Evolutionary conservation across 1,140 invertebrate genomes (phyloP).

Genomic region (Euglossa dilemma): DNA sequence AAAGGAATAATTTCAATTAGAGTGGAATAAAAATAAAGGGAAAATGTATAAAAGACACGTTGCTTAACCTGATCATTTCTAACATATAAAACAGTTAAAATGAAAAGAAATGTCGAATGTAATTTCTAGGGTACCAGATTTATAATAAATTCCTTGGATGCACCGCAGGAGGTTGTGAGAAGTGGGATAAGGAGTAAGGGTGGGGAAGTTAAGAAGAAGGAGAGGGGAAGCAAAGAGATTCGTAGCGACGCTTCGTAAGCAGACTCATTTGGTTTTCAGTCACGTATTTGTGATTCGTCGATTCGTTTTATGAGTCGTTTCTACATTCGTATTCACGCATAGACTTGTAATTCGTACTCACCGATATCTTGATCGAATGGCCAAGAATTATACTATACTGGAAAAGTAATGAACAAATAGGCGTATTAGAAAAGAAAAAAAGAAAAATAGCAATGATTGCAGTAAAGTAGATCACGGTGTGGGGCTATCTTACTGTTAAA

Average conservation of each 20-base stretch:
- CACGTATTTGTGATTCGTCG: slow-evolving; percentile 46
- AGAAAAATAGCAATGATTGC: neutral
- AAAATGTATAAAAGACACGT: neutral
- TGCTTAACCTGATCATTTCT: neutral
- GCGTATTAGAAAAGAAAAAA: neutral
- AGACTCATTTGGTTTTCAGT: slow-evolving; percentile 52
- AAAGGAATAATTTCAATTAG: neutral
- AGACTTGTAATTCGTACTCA: neutral
- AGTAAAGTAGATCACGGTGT: slow-evolving; percentile 41
- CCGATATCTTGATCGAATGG: neutral
- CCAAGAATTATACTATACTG: neutral
- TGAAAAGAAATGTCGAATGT: neutral
- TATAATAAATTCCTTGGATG: slow-evolving; percentile 32
- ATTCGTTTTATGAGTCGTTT: slow-evolving; percentile 19
- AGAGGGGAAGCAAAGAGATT: slow-evolving; percentile 25
- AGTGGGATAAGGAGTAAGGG: slow-evolving; percentile 43
- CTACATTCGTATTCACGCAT: neutral
- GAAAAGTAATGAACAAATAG: slow-evolving; percentile 23
- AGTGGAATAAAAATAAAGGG: too few species aligned
- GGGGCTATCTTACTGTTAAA: slow-evolving; percentile 21
- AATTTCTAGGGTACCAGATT: neutral
- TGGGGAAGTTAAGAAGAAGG: slow-evolving; percentile 26
- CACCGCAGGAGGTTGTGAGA: slow-evolving; percentile 28
- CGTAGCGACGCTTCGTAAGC: slow-evolving; percentile 16
- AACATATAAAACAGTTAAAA: neutral